Percentiles rank a stretch among this genome's conserved stretches.
Conservation (phyloP, 2,888 invertebrate species). For the Tachina lurida region DNA sequence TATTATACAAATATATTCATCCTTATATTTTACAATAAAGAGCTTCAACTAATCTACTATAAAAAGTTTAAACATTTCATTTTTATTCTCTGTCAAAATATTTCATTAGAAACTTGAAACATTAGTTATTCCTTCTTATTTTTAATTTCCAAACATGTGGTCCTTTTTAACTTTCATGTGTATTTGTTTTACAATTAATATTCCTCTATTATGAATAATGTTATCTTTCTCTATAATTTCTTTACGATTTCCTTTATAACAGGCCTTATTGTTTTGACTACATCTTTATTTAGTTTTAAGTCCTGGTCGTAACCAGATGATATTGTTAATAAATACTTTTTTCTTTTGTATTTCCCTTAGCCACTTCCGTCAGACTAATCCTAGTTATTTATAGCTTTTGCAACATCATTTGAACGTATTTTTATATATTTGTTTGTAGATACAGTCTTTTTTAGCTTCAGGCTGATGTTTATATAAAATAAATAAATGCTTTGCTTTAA, state of each 20-base stretch:
- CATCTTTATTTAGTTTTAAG: conserved; percentile 36
- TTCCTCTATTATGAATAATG: neutral
- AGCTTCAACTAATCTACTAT: too few species aligned
- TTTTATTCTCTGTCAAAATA: too few species aligned
- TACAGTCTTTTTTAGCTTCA: neutral
- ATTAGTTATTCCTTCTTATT: too few species aligned
- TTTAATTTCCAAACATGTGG: too few species aligned
- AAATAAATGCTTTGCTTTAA: conserved; percentile 47
- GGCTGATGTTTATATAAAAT: conserved; percentile 30
- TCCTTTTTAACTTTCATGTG: too few species aligned
- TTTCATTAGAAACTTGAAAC: too few species aligned
- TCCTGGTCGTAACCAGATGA: conserved; percentile 8
- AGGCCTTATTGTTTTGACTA: neutral
- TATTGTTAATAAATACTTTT: neutral
- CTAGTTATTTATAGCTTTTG: conserved; percentile 66
- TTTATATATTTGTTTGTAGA: neutral
- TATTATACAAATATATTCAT: too few species aligned
- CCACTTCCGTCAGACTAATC: conserved; percentile 63
- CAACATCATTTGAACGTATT: conserved; percentile 47
- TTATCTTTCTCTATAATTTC: neutral
- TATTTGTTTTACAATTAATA: neutral
- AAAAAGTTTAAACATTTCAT: too few species aligned
- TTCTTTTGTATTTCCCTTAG: conserved; percentile 27
- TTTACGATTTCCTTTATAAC: neutral
- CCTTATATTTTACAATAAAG: too few species aligned